Conservation (phyloP, 1,140 invertebrate species). For the Scaptomyza pallida region DNA sequence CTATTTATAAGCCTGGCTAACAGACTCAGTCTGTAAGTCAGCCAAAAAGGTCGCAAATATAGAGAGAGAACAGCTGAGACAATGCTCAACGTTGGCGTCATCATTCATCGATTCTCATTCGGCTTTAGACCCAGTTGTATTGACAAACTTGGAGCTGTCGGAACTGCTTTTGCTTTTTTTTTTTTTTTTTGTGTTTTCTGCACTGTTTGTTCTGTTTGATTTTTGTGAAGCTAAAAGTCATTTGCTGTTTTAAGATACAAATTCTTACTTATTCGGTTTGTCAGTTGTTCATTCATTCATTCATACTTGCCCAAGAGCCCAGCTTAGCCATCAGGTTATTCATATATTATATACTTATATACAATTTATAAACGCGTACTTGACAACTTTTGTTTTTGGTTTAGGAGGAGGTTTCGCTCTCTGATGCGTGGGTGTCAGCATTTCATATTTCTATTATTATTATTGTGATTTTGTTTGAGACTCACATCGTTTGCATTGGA, state of each 20-base stretch:
- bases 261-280: slow-evolving; percentile 47
- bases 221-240: slow-evolving; percentile 57
- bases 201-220: slow-evolving; percentile 37
- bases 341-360: background rate
- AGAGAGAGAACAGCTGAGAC: slow-evolving; percentile 39
- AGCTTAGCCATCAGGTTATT: slow-evolving; percentile 34
- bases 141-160: slow-evolving; percentile 70
- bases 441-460: slow-evolving; percentile 5
- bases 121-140: slow-evolving; percentile 45
- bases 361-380: slow-evolving; percentile 60
- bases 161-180: slow-evolving; percentile 50
- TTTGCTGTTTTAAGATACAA: slow-evolving; percentile 59
- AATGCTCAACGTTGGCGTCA: slow-evolving; percentile 46
- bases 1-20: slow-evolving; percentile 67
- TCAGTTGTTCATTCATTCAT: no score
- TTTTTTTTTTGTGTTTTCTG: no score
- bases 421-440: slow-evolving; percentile 49
- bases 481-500: slow-evolving; percentile 6
- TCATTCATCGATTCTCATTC: slow-evolving; percentile 14
- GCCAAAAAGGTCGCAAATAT: slow-evolving; percentile 45
- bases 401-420: slow-evolving; percentile 32
- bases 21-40: background rate
- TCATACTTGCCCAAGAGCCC: slow-evolving; percentile 11
- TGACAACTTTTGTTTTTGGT: slow-evolving; percentile 50
- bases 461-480: slow-evolving; percentile 8